A percentile compares a stretch with the other conserved stretches of the same genome.
These are phyloP conservation scores for Corynorhinus townsendii DNA, from an alignment of 2,113 vertebrate genomes.

Conservation along the genomic window DNA sequence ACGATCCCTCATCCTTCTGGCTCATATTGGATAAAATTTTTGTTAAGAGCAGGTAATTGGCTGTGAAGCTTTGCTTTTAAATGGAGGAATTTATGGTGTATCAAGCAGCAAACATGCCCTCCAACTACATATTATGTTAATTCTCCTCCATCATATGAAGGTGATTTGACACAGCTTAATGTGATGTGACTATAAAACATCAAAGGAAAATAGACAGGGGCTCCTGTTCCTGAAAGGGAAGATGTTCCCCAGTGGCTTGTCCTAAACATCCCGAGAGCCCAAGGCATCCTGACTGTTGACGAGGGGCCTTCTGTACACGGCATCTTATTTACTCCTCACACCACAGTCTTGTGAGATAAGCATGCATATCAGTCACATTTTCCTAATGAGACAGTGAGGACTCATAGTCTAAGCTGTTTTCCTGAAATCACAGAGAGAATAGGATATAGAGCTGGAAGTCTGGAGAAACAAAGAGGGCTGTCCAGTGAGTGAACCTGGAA, in stretches of 20 bases:
- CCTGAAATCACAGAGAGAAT: neutral
- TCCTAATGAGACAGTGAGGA: neutral
- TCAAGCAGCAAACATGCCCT: neutral
- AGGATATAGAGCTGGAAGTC: neutral
- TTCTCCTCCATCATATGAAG: neutral
- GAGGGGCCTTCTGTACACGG: neutral
- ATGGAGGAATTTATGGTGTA: constrained; percentile 19
- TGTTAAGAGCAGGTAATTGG: constrained; percentile 52
- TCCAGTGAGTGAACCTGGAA: neutral
- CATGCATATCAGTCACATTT: neutral
- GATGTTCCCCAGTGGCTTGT: neutral
- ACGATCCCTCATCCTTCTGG: constrained; percentile 16
- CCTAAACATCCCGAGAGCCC: neutral
- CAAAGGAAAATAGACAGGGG: neutral
- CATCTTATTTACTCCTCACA: neutral
- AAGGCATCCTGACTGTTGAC: neutral
- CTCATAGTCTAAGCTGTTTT: neutral
- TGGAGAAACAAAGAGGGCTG: neutral
- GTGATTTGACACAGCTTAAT: neutral
- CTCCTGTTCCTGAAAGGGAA: neutral
- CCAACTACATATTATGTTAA: constrained; percentile 3
- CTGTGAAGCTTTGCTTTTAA: constrained; percentile 48
- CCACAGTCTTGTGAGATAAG: neutral
- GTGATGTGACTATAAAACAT: neutral
- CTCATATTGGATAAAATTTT: constrained; percentile 42